Percentiles rank a stretch among this genome's conserved stretches.
Evolutionary conservation across 2,888 invertebrate species (phyloP).

Genomic region (Pharmacophagus antenor): DNA sequence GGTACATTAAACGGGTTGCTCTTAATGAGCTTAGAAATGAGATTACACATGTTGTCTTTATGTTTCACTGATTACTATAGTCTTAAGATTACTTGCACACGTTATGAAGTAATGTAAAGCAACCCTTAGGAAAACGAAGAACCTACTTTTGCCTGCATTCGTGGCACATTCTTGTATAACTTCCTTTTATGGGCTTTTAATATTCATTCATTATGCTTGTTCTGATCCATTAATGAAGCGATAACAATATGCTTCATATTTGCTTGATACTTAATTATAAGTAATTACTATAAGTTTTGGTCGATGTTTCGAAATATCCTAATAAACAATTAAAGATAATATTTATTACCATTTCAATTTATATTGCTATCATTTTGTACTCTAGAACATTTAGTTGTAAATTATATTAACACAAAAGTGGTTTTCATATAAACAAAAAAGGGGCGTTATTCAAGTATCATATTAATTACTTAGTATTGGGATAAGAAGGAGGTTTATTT

Average conservation of each 20-base stretch:
- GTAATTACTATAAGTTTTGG: not conserved
- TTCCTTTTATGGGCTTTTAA: not conserved
- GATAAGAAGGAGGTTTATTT: too few species aligned
- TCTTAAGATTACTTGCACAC: conserved; percentile 11
- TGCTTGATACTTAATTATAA: not conserved
- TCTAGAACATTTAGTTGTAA: too few species aligned
- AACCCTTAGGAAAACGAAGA: not conserved
- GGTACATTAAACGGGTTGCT: conserved; percentile 13
- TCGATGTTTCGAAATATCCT: not conserved
- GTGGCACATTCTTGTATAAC: not conserved
- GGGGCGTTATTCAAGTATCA: too few species aligned
- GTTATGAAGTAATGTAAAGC: conserved; percentile 5
- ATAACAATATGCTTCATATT: not conserved
- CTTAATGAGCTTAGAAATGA: conserved; percentile 18
- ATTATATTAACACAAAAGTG: too few species aligned
- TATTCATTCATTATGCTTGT: not conserved
- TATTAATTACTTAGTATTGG: too few species aligned
- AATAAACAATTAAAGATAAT: not conserved
- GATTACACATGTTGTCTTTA: conserved; percentile 21
- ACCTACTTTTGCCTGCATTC: not conserved
- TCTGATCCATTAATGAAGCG: not conserved
- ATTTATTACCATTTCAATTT: too few species aligned
- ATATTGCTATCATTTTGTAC: not conserved
- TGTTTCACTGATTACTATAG: conserved; percentile 12
- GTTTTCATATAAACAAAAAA: too few species aligned